phyloP scores from a whole-genome alignment of 2,888 invertebrate genomes.

The Temnothorax unifasciatus region DNA sequence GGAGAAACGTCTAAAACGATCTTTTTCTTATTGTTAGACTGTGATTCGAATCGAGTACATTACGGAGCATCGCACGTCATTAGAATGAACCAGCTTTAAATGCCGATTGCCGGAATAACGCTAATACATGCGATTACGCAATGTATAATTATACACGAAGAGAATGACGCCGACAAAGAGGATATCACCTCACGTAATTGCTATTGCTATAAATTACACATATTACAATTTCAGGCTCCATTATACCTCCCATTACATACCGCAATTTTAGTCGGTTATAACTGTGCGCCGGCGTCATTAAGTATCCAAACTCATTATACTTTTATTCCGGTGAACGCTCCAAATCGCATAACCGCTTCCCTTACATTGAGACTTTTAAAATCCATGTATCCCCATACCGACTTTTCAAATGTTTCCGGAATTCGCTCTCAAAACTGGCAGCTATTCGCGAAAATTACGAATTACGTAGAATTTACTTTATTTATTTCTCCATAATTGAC shows the following conservation, averaged over 20 bases:
- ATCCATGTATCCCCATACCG: background rate
- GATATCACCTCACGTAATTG: constrained; percentile 52
- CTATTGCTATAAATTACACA: constrained; percentile 54
- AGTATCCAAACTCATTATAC: constrained; percentile 46
- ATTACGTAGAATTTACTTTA: background rate
- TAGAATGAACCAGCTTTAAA: constrained; percentile 35
- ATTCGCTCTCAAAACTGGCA: background rate
- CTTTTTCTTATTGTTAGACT: background rate
- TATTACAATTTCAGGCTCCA: constrained; percentile 56
- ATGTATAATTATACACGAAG: constrained; percentile 48
- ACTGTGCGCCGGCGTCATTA: constrained; percentile 43
- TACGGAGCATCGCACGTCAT: background rate
- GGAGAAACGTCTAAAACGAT: background rate
- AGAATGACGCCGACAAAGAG: constrained; percentile 46
- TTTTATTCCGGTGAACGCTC: constrained; percentile 12
- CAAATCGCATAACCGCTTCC: constrained; percentile 9
- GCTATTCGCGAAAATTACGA: background rate
- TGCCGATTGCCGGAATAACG: constrained; percentile 42
- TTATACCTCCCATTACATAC: constrained; percentile 45
- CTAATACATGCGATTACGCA: constrained; percentile 44
- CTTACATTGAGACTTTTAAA: background rate
- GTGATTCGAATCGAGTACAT: constrained; percentile 3
- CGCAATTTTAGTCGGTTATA: constrained; percentile 51
- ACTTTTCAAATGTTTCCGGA: background rate
- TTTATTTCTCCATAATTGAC: background rate